phyloP scores from a whole-genome alignment of 2,797 vertebrate species.

The Octomys mimax region DNA sequence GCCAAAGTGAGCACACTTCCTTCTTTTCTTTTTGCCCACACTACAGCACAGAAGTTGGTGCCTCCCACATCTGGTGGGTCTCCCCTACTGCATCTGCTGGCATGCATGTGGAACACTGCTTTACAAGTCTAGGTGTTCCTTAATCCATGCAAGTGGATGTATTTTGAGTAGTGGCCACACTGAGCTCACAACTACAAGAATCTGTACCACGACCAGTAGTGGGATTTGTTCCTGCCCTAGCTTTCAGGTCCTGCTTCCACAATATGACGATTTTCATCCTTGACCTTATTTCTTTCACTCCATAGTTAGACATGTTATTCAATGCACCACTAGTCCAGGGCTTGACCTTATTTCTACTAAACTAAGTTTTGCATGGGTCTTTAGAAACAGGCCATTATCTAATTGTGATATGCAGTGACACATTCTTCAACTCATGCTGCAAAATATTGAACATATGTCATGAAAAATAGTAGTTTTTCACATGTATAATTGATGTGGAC shows the following conservation, averaged over 20 bases:
- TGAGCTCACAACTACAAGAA: not conserved
- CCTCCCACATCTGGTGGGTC: not conserved
- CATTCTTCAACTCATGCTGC: not conserved
- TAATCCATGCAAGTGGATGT: not conserved
- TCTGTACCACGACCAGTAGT: not conserved
- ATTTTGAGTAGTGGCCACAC: not conserved
- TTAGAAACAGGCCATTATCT: not conserved
- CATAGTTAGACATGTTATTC: too few species aligned
- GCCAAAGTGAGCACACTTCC: not conserved
- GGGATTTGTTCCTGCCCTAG: not conserved
- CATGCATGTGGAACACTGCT: not conserved
- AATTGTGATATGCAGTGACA: not conserved
- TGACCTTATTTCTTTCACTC: not conserved
- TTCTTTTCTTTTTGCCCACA: not conserved
- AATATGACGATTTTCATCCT: not conserved
- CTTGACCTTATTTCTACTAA: not conserved
- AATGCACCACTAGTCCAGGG: too few species aligned
- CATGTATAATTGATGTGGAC: not conserved
- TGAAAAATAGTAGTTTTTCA: not conserved
- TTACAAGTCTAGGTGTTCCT: not conserved
- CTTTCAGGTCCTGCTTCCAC: not conserved
- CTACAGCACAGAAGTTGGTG: not conserved
- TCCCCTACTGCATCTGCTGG: not conserved
- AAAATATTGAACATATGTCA: not conserved
- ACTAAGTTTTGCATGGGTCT: not conserved